Evolutionary conservation across 2,113 vertebrate species (phyloP).

Genomic region (Gallinago jamesoni): DNA sequence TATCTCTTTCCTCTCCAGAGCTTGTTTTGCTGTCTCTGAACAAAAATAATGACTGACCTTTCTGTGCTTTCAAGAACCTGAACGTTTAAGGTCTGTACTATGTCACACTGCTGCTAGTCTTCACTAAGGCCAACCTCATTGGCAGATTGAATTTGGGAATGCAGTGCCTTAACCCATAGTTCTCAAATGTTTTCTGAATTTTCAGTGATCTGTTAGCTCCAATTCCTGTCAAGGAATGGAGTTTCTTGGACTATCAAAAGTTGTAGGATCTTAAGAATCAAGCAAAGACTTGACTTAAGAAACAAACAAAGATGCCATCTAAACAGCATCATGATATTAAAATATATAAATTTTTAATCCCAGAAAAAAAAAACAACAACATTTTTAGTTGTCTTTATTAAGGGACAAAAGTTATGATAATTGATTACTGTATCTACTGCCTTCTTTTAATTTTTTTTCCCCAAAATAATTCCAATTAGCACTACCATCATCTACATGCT

Average conservation of each 20-base stretch:
- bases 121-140: background rate
- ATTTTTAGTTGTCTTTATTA: background rate
- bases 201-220: background rate
- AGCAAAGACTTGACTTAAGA: background rate
- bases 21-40: background rate
- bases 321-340: background rate
- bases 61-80: background rate
- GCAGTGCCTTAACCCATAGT: background rate
- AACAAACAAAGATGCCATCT: background rate
- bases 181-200: background rate
- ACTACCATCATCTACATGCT: background rate
- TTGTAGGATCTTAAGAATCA: background rate
- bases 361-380: background rate
- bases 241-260: background rate
- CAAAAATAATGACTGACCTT: background rate
- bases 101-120: background rate
- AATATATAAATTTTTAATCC: background rate
- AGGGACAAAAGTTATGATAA: background rate
- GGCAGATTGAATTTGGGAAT: background rate
- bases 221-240: background rate
- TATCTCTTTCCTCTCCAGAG: background rate
- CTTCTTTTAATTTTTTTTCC: background rate
- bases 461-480: background rate
- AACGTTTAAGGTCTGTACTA: background rate
- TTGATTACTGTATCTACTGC: background rate